These are phyloP conservation scores for Stichodactyla mertensii DNA, from an alignment of 64 coral and sea anemone species.

Conservation along the genomic window DNA sequence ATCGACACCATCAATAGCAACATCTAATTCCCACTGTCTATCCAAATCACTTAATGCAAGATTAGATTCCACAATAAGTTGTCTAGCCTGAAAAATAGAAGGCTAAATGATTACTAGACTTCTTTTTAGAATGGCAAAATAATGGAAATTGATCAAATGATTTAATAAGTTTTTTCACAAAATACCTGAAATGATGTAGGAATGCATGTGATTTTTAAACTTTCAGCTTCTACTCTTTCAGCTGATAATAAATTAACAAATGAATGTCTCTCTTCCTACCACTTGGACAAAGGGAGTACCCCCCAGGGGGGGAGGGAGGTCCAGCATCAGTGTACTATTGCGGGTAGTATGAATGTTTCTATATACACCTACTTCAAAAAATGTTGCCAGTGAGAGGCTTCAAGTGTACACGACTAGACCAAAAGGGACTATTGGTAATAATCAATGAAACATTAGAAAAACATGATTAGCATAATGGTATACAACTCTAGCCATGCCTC, in stretches of 20 bases:
- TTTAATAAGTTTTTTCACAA: background rate
- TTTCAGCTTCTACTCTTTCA: conserved; percentile 81
- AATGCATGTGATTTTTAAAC: conserved; percentile 68
- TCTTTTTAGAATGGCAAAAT: background rate
- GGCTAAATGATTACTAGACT: background rate
- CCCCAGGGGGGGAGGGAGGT: too few relatives aligned
- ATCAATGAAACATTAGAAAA: too few relatives aligned
- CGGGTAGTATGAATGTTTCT: too few relatives aligned
- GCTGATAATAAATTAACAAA: conserved; percentile 22
- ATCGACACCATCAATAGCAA: conserved; percentile 97
- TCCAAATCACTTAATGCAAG: conserved; percentile 74
- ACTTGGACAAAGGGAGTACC: too few relatives aligned
- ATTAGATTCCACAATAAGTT: conserved; percentile 76
- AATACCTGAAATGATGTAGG: conserved; percentile 92
- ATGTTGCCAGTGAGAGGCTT: too few relatives aligned
- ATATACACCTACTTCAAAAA: too few relatives aligned
- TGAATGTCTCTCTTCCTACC: too few relatives aligned
- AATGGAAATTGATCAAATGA: background rate
- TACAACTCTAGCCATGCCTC: too few relatives aligned
- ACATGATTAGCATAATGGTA: too few relatives aligned
- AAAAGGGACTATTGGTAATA: too few relatives aligned
- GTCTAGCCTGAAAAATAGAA: conserved; percentile 46
- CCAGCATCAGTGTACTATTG: too few relatives aligned
- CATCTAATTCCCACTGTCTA: conserved; percentile 79
- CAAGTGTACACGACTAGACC: too few relatives aligned